phyloP scores from a whole-genome alignment of 1,140 invertebrate species.

The Rhopalosiphum padi region DNA sequence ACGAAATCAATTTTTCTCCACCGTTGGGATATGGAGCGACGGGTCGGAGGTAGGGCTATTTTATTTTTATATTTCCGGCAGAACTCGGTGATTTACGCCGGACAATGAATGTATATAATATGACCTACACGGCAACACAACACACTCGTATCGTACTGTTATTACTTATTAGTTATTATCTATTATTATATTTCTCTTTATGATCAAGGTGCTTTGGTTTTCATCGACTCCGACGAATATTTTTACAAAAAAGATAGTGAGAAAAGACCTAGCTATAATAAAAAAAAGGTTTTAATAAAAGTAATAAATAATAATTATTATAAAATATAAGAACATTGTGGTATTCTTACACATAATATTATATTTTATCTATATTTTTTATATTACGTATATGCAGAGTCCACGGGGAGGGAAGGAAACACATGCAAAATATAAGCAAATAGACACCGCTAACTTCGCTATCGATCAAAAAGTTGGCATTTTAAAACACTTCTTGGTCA shows the following conservation, averaged over 20 bases:
- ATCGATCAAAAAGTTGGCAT: constrained; percentile 24
- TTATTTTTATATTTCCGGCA: neutral
- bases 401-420: accelerated
- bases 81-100: neutral
- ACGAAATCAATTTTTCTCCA: neutral
- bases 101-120: neutral
- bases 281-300: neutral
- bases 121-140: neutral
- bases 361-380: neutral
- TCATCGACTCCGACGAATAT: neutral
- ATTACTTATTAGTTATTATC: neutral
- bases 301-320: neutral
- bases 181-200: neutral
- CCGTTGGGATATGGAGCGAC: accelerated
- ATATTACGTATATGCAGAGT: too few relatives aligned
- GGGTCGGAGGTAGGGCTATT: neutral
- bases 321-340: neutral
- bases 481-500: neutral
- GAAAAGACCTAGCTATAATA: neutral
- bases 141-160: neutral
- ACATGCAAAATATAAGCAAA: neutral
- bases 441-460: too few relatives aligned
- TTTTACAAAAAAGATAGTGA: neutral
- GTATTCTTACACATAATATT: neutral
- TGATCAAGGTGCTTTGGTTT: neutral